Conservation (phyloP, 2,797 vertebrate genomes). For the Peromyscus eremicus region DNA sequence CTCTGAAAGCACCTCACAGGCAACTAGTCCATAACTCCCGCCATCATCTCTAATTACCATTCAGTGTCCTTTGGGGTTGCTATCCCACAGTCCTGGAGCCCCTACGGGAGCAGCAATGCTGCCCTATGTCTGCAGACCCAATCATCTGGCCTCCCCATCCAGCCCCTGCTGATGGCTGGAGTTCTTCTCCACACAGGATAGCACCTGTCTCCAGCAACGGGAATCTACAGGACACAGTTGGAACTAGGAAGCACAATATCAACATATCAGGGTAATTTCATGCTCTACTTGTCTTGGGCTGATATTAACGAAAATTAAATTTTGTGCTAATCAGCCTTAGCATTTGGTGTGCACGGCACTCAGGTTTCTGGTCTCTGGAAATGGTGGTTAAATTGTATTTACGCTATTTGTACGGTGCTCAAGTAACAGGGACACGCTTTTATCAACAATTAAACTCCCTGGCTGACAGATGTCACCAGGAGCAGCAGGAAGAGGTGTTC, state of each 20-base stretch:
- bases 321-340: slow-evolving; percentile 77
- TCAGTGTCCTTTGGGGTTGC: background rate
- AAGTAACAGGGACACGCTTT: slow-evolving; percentile 65
- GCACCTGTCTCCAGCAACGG: slow-evolving; percentile 68
- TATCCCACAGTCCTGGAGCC: background rate
- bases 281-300: slow-evolving; percentile 76
- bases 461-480: slow-evolving; percentile 75
- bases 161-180: background rate
- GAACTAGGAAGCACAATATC: slow-evolving; percentile 68
- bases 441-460: slow-evolving; percentile 61
- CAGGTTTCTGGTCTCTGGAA: slow-evolving; percentile 73
- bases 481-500: slow-evolving; percentile 40
- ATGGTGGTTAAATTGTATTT: slow-evolving; percentile 74
- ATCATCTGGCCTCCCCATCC: background rate
- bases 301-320: slow-evolving; percentile 78
- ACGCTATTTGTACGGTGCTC: slow-evolving; percentile 68
- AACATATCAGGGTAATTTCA: slow-evolving; percentile 75
- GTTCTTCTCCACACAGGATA: background rate
- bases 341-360: slow-evolving; percentile 54
- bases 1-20: background rate
- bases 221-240: background rate
- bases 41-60: background rate
- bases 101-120: background rate
- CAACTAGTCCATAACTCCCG: background rate
- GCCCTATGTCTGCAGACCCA: background rate